phyloP scores from a whole-genome alignment of 2,113 vertebrate species.

The Dermatemys mawii region DNA sequence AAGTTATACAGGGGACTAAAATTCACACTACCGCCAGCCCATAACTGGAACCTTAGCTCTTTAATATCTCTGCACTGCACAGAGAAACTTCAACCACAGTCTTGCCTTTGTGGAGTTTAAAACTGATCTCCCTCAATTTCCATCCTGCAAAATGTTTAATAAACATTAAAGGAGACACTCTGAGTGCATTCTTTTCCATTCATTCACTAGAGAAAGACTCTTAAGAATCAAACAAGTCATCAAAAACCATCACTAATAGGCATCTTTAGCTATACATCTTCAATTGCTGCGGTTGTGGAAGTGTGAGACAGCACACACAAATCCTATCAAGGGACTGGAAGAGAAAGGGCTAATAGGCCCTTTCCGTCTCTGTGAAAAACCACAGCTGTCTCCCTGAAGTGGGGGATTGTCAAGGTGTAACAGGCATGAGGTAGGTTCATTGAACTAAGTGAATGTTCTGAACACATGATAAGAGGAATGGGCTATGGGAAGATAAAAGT shows the following conservation, averaged over 20 bases:
- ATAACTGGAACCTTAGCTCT: not conserved
- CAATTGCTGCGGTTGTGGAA: not conserved
- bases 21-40: fast-evolving
- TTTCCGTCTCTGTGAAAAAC: not conserved
- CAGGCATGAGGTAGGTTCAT: not conserved
- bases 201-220: not conserved
- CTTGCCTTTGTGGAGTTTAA: not conserved
- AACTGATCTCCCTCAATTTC: not conserved
- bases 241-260: not conserved
- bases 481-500: fast-evolving
- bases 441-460: not conserved
- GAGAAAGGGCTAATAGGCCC: not conserved
- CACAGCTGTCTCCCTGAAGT: not conserved
- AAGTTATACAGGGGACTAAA: not conserved
- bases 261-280: not conserved
- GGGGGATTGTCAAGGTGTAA: not conserved
- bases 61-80: not conserved
- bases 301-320: not conserved
- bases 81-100: not conserved
- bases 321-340: fast-evolving
- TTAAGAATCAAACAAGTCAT: not conserved
- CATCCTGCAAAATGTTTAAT: not conserved
- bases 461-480: not conserved
- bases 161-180: not conserved
- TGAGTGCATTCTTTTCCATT: not conserved